Base-by-base conservation (phyloP, 1,140 invertebrate genomes). In the Wasmannia auropunctata region DNA sequence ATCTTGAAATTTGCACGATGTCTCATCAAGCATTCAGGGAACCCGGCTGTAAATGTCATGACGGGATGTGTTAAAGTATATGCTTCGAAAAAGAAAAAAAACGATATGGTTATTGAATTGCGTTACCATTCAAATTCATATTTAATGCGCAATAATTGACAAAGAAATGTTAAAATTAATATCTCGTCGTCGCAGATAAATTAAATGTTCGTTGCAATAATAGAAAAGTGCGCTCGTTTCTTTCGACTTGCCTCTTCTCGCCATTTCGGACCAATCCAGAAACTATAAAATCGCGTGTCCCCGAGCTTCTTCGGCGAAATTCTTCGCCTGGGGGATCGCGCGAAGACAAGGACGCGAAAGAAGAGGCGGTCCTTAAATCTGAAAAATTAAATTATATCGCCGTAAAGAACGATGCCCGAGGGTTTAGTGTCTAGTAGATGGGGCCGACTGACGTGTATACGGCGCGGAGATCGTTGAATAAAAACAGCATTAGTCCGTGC, bases 361-460 rank as follows among this genome's bases (percentile, higher is more conserved):
- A 89, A 91, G 88, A 86, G 86, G 83, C 83, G 91, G 89, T 93
- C 90, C 92, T 94, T 94, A 94, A 94, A 94, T 94, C 93, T 94
- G 94, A 94, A 94, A 94, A 94, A 94, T 94, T 94, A 94, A 94
- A 94, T 94, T 94, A 94, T 94, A 94, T 94, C 92, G 90, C 93
- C 93, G 92, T 94, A 94, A 94, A 94, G 91, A 91, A 92, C 87
- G 88, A 88, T 88, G 89, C 85, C 88, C 90, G 88, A 72, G 92
- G 88, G 86, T 93, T 93, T 93, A 92, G 91, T 91, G 91, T 92
- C 87, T 89, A 87, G 89, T 87, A 85, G 89, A 92, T 89, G 85
- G 89, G 85, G 87, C 65, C 62, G 43, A 31, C 51, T 74, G 79
- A 67, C 74, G 85, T 87, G 87, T 87, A 85, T 65, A 90, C 31